Evolutionary conservation across 2,113 vertebrate species (phyloP), one percentile per base, ranked within the genome.

Genomic region (Calidris pugnax): DNA sequence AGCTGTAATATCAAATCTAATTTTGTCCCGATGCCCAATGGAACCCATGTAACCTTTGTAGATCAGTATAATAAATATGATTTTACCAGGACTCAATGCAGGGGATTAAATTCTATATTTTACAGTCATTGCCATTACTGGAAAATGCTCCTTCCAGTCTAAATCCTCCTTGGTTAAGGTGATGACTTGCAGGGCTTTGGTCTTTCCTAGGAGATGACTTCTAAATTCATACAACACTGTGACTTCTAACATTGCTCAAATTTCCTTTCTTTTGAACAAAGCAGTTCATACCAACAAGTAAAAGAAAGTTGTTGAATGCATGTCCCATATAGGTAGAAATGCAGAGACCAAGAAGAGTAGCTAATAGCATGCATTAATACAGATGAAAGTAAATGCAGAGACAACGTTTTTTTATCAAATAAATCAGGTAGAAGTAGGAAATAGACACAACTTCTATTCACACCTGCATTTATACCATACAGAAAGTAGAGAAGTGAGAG

Each of bases 11-110:
- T 82, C 80, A 91, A 87, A 96, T 84, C 95, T 79, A 92, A 95
- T 97, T 92, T 93, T 96, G 53, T 87, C 80, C 53, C 43, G 77
- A 89, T 79, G 81, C 96, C 89, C 77, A 89, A 2, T 89, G 96
- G 95, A 97, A 91, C 71, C 45, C 3, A 5, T 28, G 45, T 97
- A 97, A 97, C 96, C 92, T 95, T 96, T 97, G 76, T 83, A 89
- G 77, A 85, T 92, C 1, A 0, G 47, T 82, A 47, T 96, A 95
- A 95, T 89, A 95, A 95, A 96, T 85, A 72, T 15, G 17, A 89
- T 92, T 95, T 89, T 69, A 69, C 41, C 57, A 73, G 50, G 13
- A 79, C 43, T 69, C 35, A 33, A 28, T 60, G 57, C 14, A 81
- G 45, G 11, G 24, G 28, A 91, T 90, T 94, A 87, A 91, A 85